Base-by-base conservation (phyloP, 2,888 invertebrate species). In the Ophion obscuratus region DNA sequence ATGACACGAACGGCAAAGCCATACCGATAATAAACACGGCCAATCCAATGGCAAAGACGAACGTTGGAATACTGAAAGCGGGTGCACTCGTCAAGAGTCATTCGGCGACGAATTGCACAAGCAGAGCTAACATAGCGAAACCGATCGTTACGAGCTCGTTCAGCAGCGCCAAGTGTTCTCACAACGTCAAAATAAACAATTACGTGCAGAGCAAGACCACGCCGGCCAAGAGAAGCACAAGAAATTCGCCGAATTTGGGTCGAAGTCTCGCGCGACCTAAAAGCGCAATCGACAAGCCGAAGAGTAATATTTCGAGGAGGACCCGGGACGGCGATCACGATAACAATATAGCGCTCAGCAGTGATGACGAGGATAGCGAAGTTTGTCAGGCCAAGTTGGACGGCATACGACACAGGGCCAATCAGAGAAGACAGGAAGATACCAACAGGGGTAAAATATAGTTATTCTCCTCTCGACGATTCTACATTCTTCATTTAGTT, bases 301-400 rank as follows among this genome's bases (percentile, higher is more conserved):
- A 92, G 61, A 81, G 64, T 9, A 85, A 81, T 75, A 67, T 85
- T 14, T 73, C 82, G 36, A 87, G 84, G 76, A 83, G 87, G 57
- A 75, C 71, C 11, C 87, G 87, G 66, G 84, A 87, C 11, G 91
- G 89, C 0, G 91, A 92, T 11, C 88, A 83, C 10, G 88, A 89
- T 17, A 89, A 88, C 70, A 89, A 90, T 20, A 88, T 81, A 44
- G 85, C 86, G 61, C 87, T 85, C n/a, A 88, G 91, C 78, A 93
- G 93, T 68, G 93, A 93, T 81, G 96, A 96, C 80, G 96, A 96
- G 76, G 96, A 96, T 88, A 96, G 96, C 81, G 96, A 96, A 91
- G 95, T 96, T 85, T 96, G 96, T 89, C 95, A 96, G 81, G 96
- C 96, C 0, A 97, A 97, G 92, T 93, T 97, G 75, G 96, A 96